Percentiles rank a stretch among this genome's conserved stretches.
phyloP scores from a whole-genome alignment of 2,888 invertebrate genomes.

The Physocephala rufipes region DNA sequence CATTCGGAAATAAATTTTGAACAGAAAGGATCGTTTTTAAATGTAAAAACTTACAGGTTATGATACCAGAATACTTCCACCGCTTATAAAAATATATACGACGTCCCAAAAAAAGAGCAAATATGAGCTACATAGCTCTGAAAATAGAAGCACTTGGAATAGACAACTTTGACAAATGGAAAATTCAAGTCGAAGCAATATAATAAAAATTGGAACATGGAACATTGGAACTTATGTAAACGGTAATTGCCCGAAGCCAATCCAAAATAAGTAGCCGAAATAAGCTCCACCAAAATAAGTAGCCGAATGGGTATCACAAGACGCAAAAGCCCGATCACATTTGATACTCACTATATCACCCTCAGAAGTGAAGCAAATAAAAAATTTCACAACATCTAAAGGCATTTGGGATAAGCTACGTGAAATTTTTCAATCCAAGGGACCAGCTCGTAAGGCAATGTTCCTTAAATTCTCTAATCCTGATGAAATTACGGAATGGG shows the following conservation, averaged over 20 bases:
- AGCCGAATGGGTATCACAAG: neutral
- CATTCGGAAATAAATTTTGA: constrained; percentile 77
- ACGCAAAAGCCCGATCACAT: neutral
- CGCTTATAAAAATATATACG: too few relatives aligned
- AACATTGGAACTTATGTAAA: neutral
- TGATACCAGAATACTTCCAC: too few relatives aligned
- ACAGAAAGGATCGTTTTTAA: too few relatives aligned
- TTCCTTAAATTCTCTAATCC: neutral
- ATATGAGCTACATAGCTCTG: too few relatives aligned
- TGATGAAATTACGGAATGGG: neutral
- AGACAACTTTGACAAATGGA: too few relatives aligned
- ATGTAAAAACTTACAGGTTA: too few relatives aligned
- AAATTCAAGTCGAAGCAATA: neutral
- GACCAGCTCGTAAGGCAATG: neutral
- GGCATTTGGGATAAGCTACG: neutral
- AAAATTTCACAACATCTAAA: neutral
- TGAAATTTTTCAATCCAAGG: neutral
- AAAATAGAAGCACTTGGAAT: too few relatives aligned
- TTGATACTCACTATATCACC: too few relatives aligned
- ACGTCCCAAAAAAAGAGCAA: too few relatives aligned
- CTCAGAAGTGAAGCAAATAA: neutral
- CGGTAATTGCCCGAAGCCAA: neutral
- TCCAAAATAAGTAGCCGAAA: too few relatives aligned
- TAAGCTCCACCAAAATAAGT: neutral
- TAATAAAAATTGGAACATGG: neutral